Base-by-base conservation (phyloP, 2,888 invertebrate species). In the Invenusta paracnida region DNA sequence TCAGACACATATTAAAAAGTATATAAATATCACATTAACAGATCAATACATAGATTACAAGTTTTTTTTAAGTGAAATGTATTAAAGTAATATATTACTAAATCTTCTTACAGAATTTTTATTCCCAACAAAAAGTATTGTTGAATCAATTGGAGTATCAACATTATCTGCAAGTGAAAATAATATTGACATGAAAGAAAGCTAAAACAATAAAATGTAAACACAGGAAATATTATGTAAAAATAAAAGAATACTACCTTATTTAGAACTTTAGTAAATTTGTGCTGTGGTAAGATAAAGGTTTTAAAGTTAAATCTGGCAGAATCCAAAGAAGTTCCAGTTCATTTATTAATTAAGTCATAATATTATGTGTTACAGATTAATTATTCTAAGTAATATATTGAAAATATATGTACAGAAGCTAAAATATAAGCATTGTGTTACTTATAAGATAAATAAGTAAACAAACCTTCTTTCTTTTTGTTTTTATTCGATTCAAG, bases 401-500 rank as follows among this genome's bases (percentile, higher is more conserved):
- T 48, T 48, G 5, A 48, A 48, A 48, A 48, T 11, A 5, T 11
- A 48, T 48, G n/a, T n/a, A n/a, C n/a, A n/a, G n/a, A n/a, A n/a
- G n/a, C n/a, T n/a, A n/a, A n/a, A n/a, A n/a, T n/a, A n/a, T n/a
- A n/a, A n/a, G n/a, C n/a, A n/a, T n/a, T n/a, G n/a, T n/a, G n/a
- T n/a, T n/a, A n/a, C n/a, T n/a, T n/a, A n/a, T n/a, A n/a, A n/a
- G n/a, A n/a, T n/a, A n/a, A n/a, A n/a, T n/a, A n/a, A n/a, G n/a
- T n/a, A n/a, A n/a, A n/a, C n/a, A n/a, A 11, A 48, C 48, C 48
- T 48, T 48, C 48, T 17, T 48, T 81, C 82, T 81, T 30, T 27
- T 81, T 85, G 1, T 81, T 85, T 23, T 85, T 85, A 5, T 30
- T 23, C 29, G 30, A 83, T 29, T 85, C 73, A 79, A 85, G n/a